Percentiles rank a stretch among this genome's conserved stretches.
Conservation (phyloP, 2,797 vertebrate species). For the Arremon aurantiirostris region DNA sequence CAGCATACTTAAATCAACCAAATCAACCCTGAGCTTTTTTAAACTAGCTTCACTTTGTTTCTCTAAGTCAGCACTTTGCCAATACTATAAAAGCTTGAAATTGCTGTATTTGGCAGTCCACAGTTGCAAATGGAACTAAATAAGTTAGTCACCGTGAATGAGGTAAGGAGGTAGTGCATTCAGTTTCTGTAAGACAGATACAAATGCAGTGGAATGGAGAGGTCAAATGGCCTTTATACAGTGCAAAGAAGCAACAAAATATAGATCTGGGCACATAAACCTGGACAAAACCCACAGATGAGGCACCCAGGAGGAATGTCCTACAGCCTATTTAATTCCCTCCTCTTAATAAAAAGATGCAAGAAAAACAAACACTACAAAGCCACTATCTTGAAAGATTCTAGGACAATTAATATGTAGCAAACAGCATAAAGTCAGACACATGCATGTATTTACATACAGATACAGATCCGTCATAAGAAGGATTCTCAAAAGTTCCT, state of each 20-base stretch:
- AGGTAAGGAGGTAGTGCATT: neutral
- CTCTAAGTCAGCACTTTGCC: neutral
- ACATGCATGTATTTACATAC: neutral
- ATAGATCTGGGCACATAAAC: neutral
- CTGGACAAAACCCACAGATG: neutral
- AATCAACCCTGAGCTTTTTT: neutral
- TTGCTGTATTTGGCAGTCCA: neutral
- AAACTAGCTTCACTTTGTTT: neutral
- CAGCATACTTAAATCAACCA: neutral
- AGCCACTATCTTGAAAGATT: neutral
- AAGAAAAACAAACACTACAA: neutral
- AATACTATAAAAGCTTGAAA: neutral
- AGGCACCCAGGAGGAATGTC: neutral
- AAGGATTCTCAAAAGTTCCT: neutral
- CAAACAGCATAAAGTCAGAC: neutral
- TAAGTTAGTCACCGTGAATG: neutral
- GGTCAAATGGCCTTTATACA: neutral
- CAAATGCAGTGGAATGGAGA: neutral
- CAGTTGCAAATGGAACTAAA: neutral
- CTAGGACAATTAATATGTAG: neutral
- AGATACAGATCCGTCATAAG: neutral
- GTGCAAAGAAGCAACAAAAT: neutral
- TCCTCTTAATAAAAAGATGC: neutral
- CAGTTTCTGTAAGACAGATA: neutral
- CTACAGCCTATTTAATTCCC: neutral